phyloP scores from a whole-genome alignment of 2,888 invertebrate genomes.

The Apodemia hepburni region DNA sequence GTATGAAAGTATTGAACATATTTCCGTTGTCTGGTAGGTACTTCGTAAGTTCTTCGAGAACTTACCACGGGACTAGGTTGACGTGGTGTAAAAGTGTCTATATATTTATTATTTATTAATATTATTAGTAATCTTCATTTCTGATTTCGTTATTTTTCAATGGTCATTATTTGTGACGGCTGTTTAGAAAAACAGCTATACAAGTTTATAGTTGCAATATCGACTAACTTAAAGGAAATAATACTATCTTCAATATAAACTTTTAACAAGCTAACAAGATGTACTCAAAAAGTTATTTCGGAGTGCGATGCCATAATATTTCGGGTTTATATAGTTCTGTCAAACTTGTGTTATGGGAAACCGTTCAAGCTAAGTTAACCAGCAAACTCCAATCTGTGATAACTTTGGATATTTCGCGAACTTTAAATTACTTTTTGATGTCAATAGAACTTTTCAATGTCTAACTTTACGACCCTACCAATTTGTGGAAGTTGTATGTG shows the following conservation, averaged over 20 bases:
- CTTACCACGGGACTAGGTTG: too few relatives aligned
- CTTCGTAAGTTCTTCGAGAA: too few relatives aligned
- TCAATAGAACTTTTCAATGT: conserved; percentile 17
- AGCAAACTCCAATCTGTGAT: conserved; percentile 7
- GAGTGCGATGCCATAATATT: conserved; percentile 7
- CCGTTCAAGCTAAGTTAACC: conserved; percentile 7
- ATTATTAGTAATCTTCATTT: too few relatives aligned
- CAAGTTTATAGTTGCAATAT: neutral
- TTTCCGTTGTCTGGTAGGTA: too few relatives aligned
- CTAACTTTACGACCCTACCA: neutral
- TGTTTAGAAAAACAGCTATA: neutral
- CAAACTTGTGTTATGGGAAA: conserved; percentile 15
- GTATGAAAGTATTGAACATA: too few relatives aligned
- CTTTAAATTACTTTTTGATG: conserved; percentile 32
- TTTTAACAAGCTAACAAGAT: conserved; percentile 7
- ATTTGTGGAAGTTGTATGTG: neutral
- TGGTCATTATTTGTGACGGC: too few relatives aligned
- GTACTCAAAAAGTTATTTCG: conserved; percentile 7
- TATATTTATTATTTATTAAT: too few relatives aligned
- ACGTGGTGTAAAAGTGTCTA: too few relatives aligned
- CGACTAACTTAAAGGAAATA: neutral
- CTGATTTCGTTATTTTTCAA: too few relatives aligned
- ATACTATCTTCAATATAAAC: neutral
- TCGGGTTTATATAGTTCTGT: conserved; percentile 17
- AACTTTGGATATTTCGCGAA: conserved; percentile 30